These are phyloP conservation scores for Teleiodes luculella DNA, from an alignment of 2,888 invertebrate species.

Conservation along the genomic window DNA sequence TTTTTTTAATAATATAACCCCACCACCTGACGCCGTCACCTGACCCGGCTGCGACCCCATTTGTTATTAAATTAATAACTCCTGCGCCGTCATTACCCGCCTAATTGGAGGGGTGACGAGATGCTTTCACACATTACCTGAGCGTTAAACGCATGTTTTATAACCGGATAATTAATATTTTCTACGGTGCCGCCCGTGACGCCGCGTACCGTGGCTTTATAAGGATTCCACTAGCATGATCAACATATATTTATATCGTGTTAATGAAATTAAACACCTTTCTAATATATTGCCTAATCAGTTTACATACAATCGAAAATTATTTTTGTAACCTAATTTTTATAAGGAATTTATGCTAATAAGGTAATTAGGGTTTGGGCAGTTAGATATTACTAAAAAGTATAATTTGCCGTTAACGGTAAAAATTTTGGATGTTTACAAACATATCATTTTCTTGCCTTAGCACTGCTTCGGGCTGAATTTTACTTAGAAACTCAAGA, in stretches of 20 bases:
- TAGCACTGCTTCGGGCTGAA: constrained; percentile 64
- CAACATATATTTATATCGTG: too few species aligned
- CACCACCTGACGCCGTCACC: neutral
- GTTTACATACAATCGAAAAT: neutral
- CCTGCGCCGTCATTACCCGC: constrained; percentile 68
- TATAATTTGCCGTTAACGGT: constrained; percentile 68
- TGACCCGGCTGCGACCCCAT: constrained; percentile 45
- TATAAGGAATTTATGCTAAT: constrained; percentile 26
- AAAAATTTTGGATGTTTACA: constrained; percentile 66
- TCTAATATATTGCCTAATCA: too few species aligned
- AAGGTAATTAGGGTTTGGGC: constrained; percentile 32
- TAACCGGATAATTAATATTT: constrained; percentile 69
- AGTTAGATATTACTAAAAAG: constrained; percentile 46
- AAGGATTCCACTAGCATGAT: neutral
- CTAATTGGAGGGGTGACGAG: constrained; percentile 76
- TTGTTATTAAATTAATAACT: constrained; percentile 79
- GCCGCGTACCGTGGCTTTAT: neutral
- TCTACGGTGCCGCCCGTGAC: constrained; percentile 18
- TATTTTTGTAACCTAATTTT: neutral
- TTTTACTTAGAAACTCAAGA: constrained; percentile 78
- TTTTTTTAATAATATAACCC: too few species aligned
- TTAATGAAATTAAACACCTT: too few species aligned
- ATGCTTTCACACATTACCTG: constrained; percentile 69
- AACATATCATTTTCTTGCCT: constrained; percentile 76
- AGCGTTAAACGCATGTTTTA: constrained; percentile 69